phyloP scores from a whole-genome alignment of 2,888 invertebrate genomes.

The Clanis bilineata region DNA sequence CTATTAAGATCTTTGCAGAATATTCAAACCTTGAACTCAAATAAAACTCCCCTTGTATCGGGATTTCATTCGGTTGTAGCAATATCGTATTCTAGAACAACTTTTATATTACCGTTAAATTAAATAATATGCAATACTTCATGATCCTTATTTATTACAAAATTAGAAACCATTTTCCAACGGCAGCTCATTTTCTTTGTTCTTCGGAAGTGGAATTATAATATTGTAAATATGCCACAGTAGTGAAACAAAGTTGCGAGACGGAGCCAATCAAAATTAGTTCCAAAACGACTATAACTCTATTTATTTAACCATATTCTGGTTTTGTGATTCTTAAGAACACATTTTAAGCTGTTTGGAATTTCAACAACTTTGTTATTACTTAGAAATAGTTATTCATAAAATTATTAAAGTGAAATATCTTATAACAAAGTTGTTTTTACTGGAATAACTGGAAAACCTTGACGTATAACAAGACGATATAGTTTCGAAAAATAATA shows the following conservation, averaged over 20 bases:
- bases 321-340: background rate
- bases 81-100: conserved; percentile 17
- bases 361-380: background rate
- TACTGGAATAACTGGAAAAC: too few species aligned
- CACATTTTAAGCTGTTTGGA: background rate
- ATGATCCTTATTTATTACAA: background rate
- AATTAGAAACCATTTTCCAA: background rate
- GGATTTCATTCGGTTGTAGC: conserved; percentile 23
- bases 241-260: conserved; percentile 10
- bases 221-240: conserved; percentile 9
- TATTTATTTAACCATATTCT: background rate
- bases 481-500: too few species aligned
- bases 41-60: conserved; percentile 31
- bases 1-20: conserved; percentile 35
- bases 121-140: background rate
- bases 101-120: background rate
- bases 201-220: background rate
- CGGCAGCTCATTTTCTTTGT: too few species aligned
- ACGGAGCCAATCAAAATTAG: conserved; percentile 7
- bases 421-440: too few species aligned
- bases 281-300: conserved; percentile 5
- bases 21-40: conserved; percentile 31
- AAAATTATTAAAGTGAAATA: too few species aligned
- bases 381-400: background rate
- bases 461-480: too few species aligned